Evolutionary conservation across 2,888 invertebrate species (phyloP).

Genomic region (Lobophora halterata): DNA sequence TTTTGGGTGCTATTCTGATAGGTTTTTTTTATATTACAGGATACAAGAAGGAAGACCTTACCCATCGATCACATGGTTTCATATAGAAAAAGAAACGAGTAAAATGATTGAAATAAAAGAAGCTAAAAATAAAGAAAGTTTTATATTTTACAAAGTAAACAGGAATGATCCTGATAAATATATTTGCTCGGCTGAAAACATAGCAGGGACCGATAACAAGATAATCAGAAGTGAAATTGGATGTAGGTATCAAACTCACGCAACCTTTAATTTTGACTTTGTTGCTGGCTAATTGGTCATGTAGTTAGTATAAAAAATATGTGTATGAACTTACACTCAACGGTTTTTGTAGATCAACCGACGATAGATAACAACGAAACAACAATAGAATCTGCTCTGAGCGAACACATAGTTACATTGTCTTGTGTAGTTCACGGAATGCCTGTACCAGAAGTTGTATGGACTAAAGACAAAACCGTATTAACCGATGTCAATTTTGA

Average conservation of each 20-base stretch:
- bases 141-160: constrained; percentile 2
- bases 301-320: no score
- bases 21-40: constrained; percentile 4
- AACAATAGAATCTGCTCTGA: background rate
- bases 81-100: background rate
- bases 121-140: constrained; percentile 1
- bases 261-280: no score
- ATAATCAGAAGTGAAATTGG: background rate
- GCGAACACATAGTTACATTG: constrained; percentile 4
- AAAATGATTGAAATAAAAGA: constrained; percentile 4
- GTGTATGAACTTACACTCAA: no score
- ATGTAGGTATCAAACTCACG: no score
- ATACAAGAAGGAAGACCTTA: constrained; percentile 10
- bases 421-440: constrained; percentile 8
- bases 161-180: constrained; percentile 5
- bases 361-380: background rate
- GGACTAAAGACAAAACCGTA: constrained; percentile 6
- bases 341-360: constrained; percentile 10
- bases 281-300: no score
- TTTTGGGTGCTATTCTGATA: background rate
- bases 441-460: constrained; percentile 7
- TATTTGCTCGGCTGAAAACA: constrained; percentile 12
- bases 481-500: constrained; percentile 7
- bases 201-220: constrained; percentile 5
- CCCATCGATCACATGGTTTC: constrained; percentile 10